Conservation (phyloP, 2,888 invertebrate genomes). For the Ommatoiulus sabulosus region DNA sequence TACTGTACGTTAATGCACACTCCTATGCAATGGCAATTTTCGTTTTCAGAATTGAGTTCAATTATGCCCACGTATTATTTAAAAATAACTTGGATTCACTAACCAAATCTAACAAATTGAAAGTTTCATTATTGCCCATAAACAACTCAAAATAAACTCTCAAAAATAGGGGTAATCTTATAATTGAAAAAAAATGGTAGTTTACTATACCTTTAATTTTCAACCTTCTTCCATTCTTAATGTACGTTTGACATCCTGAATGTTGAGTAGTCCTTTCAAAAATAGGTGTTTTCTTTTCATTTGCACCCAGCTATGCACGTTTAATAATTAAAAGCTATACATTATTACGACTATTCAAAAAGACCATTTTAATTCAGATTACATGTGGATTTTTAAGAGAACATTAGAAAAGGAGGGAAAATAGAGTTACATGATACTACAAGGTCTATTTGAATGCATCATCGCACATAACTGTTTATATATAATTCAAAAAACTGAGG, state of each 20-base stretch:
- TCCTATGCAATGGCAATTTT: too few species aligned
- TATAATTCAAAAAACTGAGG: conserved; percentile 21
- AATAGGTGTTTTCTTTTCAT: background rate
- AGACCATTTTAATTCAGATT: conserved; percentile 35
- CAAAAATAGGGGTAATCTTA: too few species aligned
- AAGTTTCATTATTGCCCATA: too few species aligned
- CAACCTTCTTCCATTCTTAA: too few species aligned
- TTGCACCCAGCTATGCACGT: background rate
- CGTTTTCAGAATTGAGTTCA: too few species aligned
- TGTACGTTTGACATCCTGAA: background rate
- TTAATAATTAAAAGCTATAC: background rate
- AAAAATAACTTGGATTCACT: too few species aligned
- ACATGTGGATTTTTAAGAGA: conserved; percentile 26
- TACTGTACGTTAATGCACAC: too few species aligned
- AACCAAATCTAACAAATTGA: too few species aligned
- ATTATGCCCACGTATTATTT: too few species aligned
- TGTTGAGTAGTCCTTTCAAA: background rate
- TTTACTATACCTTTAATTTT: too few species aligned
- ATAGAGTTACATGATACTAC: conserved; percentile 41
- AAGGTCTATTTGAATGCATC: conserved; percentile 38
- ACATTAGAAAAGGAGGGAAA: conserved; percentile 51
- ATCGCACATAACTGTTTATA: conserved; percentile 31
- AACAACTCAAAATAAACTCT: too few species aligned
- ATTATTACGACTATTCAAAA: conserved; percentile 39
- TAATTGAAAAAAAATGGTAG: too few species aligned